Evolutionary conservation across 2,113 vertebrate genomes (phyloP).

Genomic region (Mystacornis crossleyi): DNA sequence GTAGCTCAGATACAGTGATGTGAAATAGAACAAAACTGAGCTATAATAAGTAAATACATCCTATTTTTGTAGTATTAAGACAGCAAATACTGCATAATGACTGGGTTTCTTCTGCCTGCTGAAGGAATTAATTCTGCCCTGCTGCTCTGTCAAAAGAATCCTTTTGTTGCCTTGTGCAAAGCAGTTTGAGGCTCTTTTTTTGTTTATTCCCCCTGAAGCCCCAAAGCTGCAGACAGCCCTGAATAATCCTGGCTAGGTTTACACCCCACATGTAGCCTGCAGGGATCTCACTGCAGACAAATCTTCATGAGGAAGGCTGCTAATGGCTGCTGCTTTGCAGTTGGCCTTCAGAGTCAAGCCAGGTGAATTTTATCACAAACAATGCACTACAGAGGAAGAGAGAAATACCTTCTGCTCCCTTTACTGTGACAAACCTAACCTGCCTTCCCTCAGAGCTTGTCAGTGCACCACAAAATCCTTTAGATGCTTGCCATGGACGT

Average conservation of each 20-base stretch:
- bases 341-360: not conserved
- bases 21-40: not conserved
- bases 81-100: not conserved
- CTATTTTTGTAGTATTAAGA: conserved; percentile 29
- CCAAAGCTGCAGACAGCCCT: not conserved
- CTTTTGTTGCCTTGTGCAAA: conserved; percentile 25
- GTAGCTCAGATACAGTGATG: not conserved
- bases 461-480: not conserved
- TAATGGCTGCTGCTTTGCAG: not conserved
- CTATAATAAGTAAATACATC: not conserved
- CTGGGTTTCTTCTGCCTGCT: conserved; percentile 7
- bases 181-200: conserved; percentile 9
- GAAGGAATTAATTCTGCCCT: conserved; percentile 27
- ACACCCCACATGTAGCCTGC: not conserved
- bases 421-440: not conserved
- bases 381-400: not conserved
- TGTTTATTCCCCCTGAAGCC: conserved; percentile 21
- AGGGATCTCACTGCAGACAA: not conserved
- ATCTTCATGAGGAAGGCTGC: not conserved
- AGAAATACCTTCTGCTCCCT: not conserved
- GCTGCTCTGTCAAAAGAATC: conserved; percentile 32
- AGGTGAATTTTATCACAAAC: not conserved
- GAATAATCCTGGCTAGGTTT: not conserved
- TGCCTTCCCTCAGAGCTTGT: not conserved
- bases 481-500: not conserved